Evolutionary conservation across 2,797 vertebrate genomes (phyloP), one percentile per base, ranked within the genome.

Genomic region (Falco biarmicus): DNA sequence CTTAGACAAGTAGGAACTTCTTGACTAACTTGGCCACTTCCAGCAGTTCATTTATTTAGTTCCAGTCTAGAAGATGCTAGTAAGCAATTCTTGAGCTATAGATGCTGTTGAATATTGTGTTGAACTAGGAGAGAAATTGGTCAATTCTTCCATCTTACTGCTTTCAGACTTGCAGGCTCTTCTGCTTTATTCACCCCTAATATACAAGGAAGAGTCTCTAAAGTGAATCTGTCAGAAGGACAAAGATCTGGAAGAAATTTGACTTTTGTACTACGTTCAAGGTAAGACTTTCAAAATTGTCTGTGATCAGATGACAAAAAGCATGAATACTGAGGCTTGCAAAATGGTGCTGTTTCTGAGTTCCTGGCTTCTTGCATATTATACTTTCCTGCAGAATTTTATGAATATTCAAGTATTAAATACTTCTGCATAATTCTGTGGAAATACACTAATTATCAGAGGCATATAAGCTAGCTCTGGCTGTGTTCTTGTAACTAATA

Each of bases 181-280:
- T 96, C 45, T 82, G 64, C 59, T 82, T 96, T 93, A 74, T 94
- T 94, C 64, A 68, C 31, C 39, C 12, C 16, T 89, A 50, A 60
- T 74, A 64, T 68, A 80, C 41, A 57, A 80, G n/a, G 51, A 90
- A 56, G 78, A 93, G 75, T 90, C n/a, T 82, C 31, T 89, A 85
- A 95, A 79, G 75, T 64, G 53, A 83, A 85, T 94, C 70, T 91
- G 80, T 83, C 75, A 84, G 66, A 73, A 92, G 74, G 74, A 53
- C 34, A 74, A 74, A 89, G 59, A 77, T 83, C 41, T 91, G 63
- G 64, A 94, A 85, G 84, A 94, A 87, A 25, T 74, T 57, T 86
- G 32, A 15, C 29, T 90, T 64, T 90, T 61, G 8, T 82, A 16
- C 70, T 74, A 15, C 15, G 0, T 66, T 92, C 66, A 92, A 96